These are phyloP conservation scores for Tribolium freemani DNA, from an alignment of 2,888 invertebrate species.

Conservation along the genomic window DNA sequence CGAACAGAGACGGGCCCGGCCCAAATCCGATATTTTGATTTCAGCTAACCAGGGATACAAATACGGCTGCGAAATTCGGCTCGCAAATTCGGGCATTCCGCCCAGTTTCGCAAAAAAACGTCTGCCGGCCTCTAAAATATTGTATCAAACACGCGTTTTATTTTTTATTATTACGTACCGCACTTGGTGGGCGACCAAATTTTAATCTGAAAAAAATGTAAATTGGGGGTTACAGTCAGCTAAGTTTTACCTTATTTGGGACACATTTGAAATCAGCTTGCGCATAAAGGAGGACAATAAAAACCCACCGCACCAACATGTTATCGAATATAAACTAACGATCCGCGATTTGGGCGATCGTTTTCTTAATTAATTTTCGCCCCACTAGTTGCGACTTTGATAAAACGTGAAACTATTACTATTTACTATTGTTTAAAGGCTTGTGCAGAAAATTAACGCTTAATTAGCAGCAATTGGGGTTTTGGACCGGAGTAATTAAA, in stretches of 20 bases:
- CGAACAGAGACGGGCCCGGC: slow-evolving; percentile 24
- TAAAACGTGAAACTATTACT: not conserved
- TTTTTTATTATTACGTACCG: slow-evolving; percentile 26
- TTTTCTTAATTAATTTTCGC: slow-evolving; percentile 4
- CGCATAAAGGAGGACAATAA: not conserved
- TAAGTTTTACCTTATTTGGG: not conserved
- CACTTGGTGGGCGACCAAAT: slow-evolving; percentile 39
- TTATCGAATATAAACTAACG: not conserved
- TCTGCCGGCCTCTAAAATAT: slow-evolving; percentile 41
- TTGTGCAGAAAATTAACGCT: too few species aligned
- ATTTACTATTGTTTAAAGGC: not conserved
- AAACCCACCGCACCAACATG: slow-evolving; percentile 5
- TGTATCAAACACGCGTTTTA: not conserved
- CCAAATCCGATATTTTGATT: not conserved
- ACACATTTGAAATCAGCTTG: not conserved
- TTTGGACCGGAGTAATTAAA: too few species aligned
- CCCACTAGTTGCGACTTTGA: not conserved
- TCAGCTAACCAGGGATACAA: slow-evolving; percentile 43
- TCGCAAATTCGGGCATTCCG: slow-evolving; percentile 7
- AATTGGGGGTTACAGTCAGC: not conserved
- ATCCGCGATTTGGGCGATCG: not conserved
- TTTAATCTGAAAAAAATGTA: slow-evolving; percentile 32
- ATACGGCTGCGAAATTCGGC: slow-evolving; percentile 35
- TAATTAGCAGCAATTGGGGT: too few species aligned
- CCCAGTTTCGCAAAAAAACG: slow-evolving; percentile 42